Base-by-base conservation (phyloP, 1,140 invertebrate genomes). In the Chrysopa pallens region DNA sequence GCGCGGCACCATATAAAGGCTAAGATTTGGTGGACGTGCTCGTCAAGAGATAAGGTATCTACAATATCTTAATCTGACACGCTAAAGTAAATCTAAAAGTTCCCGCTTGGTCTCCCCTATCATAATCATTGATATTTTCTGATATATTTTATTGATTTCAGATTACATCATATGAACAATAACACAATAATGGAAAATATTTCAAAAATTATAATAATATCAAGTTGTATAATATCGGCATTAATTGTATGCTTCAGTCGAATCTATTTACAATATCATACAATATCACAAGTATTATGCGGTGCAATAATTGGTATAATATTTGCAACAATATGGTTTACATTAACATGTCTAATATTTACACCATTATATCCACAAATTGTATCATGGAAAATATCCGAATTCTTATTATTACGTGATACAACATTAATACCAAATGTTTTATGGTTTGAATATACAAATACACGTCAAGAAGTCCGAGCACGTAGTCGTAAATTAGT, bases 381-480 rank as follows among this genome's bases (percentile, higher is more conserved):
- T 50, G 83, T 84, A 28, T 74, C 81, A 53, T 84, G 87, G 87
- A 81, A 74, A 64, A 67, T 89, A 53, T 86, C 84, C 43, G 89
- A 93, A 66, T 76, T 86, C 56, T 61, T 92, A 45, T 73, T 93
- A 62, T 63, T 94, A 46, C 68, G 88, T 50, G 90, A 93, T 54
- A 88, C 86, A 37, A 89, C 88, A 6, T 63, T 92, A 27, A 94
- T 94, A 59, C 90, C 89, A 9, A 92, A 94, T 58, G 81, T 93
- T 6, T 59, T 93, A 42, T 93, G 88, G 87, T 94, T 94, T 58
- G 89, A 93, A 56, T 94, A 93, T 57, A 89, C 84, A n/a, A 84
- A 79, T 41, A 79, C 80, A 39, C 63, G 87, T 45, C 78, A 81
- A 52, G 87, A 90, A 60, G 75, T 78, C 8, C 75, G 80, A 52